Conservation (phyloP, 2,888 invertebrate species). For the Phaedon cochleariae region DNA sequence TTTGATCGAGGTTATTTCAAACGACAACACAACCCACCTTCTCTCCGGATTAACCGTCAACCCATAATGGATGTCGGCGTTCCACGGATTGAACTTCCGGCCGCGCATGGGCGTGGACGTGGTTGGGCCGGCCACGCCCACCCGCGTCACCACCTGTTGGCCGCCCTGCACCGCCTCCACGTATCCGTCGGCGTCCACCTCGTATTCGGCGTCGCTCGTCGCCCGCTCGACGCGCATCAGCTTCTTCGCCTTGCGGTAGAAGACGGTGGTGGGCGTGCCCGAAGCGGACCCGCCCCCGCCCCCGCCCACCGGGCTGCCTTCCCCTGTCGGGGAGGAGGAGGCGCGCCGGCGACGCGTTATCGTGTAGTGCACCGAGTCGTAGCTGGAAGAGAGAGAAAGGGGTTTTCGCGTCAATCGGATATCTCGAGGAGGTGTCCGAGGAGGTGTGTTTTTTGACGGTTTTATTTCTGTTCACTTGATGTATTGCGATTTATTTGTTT, state of each 20-base stretch:
- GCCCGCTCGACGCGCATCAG: conserved; percentile 51
- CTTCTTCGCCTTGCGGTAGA: conserved; percentile 52
- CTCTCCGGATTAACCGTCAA: conserved; percentile 58
- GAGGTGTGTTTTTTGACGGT: not conserved
- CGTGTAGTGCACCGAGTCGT: conserved; percentile 60
- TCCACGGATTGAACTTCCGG: conserved; percentile 60
- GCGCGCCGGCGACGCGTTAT: conserved; percentile 58
- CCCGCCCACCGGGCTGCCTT: conserved; percentile 30
- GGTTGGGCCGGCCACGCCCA: conserved; percentile 7
- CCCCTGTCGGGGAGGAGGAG: conserved; percentile 25
- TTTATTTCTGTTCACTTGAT: too few species aligned
- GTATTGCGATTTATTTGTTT: too few species aligned
- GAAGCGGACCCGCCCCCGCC: not conserved
- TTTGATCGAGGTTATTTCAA: too few species aligned
- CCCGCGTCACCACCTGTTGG: conserved; percentile 36
- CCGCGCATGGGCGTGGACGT: conserved; percentile 14
- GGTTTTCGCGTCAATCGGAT: conserved; percentile 25
- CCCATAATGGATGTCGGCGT: conserved; percentile 61
- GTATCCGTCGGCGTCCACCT: conserved; percentile 50
- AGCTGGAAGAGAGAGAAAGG: conserved; percentile 39
- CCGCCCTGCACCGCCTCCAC: conserved; percentile 46
- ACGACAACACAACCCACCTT: conserved; percentile 43
- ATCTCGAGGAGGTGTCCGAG: not conserved
- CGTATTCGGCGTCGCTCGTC: conserved; percentile 53
- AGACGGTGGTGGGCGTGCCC: conserved; percentile 20